A percentile compares a stretch with the other conserved stretches of the same genome.
Conservation (phyloP, 1,140 invertebrate genomes). For the Cyrtorhinus lividipennis region DNA sequence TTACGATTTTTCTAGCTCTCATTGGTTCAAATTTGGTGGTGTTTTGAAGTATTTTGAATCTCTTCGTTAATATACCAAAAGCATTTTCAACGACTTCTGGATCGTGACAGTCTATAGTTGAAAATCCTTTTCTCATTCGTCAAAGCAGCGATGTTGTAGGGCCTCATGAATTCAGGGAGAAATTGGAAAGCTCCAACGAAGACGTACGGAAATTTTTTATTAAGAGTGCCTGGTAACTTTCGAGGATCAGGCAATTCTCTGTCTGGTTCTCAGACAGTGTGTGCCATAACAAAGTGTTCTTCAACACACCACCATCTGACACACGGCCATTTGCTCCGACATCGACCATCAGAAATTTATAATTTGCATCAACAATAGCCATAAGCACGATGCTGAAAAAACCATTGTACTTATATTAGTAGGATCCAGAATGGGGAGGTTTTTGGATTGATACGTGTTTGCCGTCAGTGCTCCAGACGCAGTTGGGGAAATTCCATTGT, state of each 20-base stretch:
- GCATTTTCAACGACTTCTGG: slow-evolving; percentile 20
- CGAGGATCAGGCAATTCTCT: slow-evolving; percentile 26
- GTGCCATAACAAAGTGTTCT: slow-evolving; percentile 13
- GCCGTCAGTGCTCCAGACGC: slow-evolving; percentile 30
- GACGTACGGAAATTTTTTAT: slow-evolving; percentile 23
- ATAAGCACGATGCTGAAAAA: slow-evolving; percentile 34
- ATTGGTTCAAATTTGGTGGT: too few species aligned
- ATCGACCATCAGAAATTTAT: slow-evolving; percentile 32
- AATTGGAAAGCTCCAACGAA: slow-evolving; percentile 37
- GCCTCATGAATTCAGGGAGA: slow-evolving; percentile 31
- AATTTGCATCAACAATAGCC: slow-evolving; percentile 35
- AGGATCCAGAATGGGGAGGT: slow-evolving; percentile 28
- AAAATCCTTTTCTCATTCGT: slow-evolving; percentile 27
- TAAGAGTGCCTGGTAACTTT: slow-evolving; percentile 24
- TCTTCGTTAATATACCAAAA: slow-evolving; percentile 13
- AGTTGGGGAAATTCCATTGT: slow-evolving; percentile 28
- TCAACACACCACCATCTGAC: slow-evolving; percentile 27
- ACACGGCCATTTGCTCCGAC: slow-evolving; percentile 32
- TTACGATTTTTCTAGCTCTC: too few species aligned
- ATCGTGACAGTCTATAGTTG: slow-evolving; percentile 27
- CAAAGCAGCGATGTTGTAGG: slow-evolving; percentile 27
- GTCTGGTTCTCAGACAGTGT: slow-evolving; percentile 17
- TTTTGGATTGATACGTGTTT: slow-evolving; percentile 30
- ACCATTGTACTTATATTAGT: slow-evolving; percentile 34
- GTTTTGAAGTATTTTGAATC: background rate